Conservation (phyloP, 2,797 vertebrate genomes). For the Parauchenoglanis ngamensis region DNA sequence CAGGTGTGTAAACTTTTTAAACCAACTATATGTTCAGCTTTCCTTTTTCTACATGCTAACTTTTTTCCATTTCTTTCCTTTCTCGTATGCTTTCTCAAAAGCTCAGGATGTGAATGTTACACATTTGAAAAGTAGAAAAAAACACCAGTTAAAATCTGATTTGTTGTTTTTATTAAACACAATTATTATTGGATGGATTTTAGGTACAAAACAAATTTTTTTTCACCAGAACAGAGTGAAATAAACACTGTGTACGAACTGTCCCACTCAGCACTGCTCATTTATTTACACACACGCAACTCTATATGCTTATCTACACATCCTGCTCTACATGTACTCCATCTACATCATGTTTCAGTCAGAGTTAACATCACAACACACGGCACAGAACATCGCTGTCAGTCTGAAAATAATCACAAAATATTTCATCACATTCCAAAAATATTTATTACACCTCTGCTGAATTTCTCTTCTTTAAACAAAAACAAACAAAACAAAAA, state of each 20-base stretch:
- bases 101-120: not conserved
- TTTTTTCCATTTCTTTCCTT: not conserved
- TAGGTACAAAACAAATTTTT: slow-evolving; percentile 50
- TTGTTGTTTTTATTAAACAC: slow-evolving; percentile 58
- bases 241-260: not conserved
- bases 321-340: not conserved
- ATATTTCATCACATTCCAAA: not conserved
- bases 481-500: not conserved
- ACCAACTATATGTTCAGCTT: too few relatives aligned
- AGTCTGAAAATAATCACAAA: not conserved
- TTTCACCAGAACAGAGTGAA: slow-evolving; percentile 5
- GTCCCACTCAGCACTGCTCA: not conserved
- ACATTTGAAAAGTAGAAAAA: not conserved
- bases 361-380: not conserved
- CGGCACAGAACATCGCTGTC: not conserved
- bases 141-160: not conserved
- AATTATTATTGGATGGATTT: slow-evolving; percentile 62
- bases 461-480: not conserved
- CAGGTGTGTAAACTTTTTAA: too few relatives aligned
- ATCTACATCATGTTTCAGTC: not conserved
- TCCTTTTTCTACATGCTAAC: not conserved
- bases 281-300: not conserved
- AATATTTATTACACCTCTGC: not conserved
- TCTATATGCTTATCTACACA: not conserved
- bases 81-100: not conserved